Base-by-base conservation (phyloP, 1,140 invertebrate species). In the Potamilus streckersoni region DNA sequence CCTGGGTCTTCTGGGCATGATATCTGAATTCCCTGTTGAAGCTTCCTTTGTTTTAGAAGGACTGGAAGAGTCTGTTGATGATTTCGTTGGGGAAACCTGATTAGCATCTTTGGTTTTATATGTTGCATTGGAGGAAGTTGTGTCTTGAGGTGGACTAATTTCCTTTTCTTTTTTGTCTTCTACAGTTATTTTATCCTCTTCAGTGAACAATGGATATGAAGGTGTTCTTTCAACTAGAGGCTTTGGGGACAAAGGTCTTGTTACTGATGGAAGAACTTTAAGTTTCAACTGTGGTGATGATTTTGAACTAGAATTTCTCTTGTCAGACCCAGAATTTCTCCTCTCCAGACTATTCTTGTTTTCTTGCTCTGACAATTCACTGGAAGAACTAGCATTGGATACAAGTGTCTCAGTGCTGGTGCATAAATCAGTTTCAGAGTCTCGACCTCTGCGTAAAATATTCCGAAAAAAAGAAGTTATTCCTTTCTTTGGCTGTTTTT, bases 381-480 rank as follows among this genome's bases (percentile, higher is more conserved):
- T 20, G 15, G 56, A n/a, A 74, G 72, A 65, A 16, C 61, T 20
- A 27, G 56, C 2, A 74, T 74, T 74, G 16, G 72, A 67, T 2
- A 59, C 38, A 8, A 76, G 17, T 16, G 63, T 71, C 12, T 76
- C 74, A 61, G 69, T 59, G 68, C 74, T 76, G 14, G 27, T 49
- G 20, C 73, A 56, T 17, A 76, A 14, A 60, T 76, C 74, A n/a
- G 69, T 65, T 3, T 76, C 74, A 56, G 84, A 83, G 60, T 87
- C 86, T 49, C 74, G 67, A 0, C 86, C 84, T 63, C 85, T 71
- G 11, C 84, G 74, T 31, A 87, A 73, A 55, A 87, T 81, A 74
- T 81, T 84, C 63, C 79, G 78, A 70, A 87, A 87, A 68, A 87
- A 87, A 3, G 83, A 84, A 0, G 84, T 83, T 20, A 87, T 81